Evolutionary conservation across 2,113 vertebrate species (phyloP).

Genomic region (Gymnocephalus cernua): DNA sequence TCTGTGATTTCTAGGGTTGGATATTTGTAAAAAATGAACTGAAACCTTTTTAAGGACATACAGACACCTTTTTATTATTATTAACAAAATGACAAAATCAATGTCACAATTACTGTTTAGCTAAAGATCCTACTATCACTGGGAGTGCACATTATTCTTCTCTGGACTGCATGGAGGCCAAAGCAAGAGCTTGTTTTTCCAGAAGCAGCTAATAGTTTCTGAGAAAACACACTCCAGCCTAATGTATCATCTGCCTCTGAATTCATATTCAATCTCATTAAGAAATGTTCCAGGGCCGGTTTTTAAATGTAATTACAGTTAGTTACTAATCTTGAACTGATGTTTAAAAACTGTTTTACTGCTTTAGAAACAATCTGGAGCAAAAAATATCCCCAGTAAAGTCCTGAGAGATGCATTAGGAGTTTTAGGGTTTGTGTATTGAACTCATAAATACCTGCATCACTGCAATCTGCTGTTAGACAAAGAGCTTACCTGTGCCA

Average conservation of each 20-base stretch:
- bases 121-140: not conserved
- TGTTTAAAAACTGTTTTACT: not conserved
- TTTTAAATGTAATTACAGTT: conserved; percentile 7
- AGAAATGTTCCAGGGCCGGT: not conserved
- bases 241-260: conserved; percentile 13
- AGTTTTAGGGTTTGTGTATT: conserved; percentile 26
- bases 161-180: not conserved
- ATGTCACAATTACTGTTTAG: not conserved
- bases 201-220: conserved; percentile 17
- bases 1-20: not conserved
- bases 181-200: conserved; percentile 1
- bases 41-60: not conserved
- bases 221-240: conserved; percentile 10
- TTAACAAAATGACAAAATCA: not conserved
- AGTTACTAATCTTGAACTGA: not conserved
- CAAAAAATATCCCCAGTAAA: conserved; percentile 10
- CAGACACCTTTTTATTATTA: not conserved
- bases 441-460: conserved; percentile 76
- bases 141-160: not conserved
- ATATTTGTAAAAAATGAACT: not conserved
- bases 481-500: conserved; percentile 68
- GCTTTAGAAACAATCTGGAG: not conserved
- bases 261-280: conserved; percentile 30
- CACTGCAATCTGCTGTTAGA: conserved; percentile 52
- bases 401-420: conserved; percentile 14